Percentiles rank a stretch among this genome's conserved stretches.
phyloP scores from a whole-genome alignment of 2,888 invertebrate genomes.

The Caradrina kadenii region DNA sequence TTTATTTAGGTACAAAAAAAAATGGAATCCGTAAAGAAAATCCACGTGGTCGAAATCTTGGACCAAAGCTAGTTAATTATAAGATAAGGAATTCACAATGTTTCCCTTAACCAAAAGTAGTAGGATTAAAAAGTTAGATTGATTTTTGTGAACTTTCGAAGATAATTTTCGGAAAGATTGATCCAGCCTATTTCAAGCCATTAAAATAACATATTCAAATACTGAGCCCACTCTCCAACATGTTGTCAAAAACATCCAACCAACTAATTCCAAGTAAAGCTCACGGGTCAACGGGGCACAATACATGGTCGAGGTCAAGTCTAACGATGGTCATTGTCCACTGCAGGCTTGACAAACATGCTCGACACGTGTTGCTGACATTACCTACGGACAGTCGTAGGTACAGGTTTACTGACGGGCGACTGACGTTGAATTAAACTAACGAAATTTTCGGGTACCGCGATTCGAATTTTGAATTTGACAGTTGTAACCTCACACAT shows the following conservation, averaged over 20 bases:
- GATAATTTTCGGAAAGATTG: too few species aligned
- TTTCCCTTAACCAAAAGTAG: too few species aligned
- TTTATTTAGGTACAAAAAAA: too few species aligned
- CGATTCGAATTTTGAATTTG: slow-evolving; percentile 33
- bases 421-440: slow-evolving; percentile 22
- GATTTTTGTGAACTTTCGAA: too few species aligned
- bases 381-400: slow-evolving; percentile 10
- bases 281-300: slow-evolving; percentile 72
- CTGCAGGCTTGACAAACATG: slow-evolving; percentile 62
- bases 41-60: too few species aligned
- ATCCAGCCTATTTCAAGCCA: too few species aligned
- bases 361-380: slow-evolving; percentile 33
- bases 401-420: slow-evolving; percentile 16
- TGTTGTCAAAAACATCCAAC: slow-evolving; percentile 14
- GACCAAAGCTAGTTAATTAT: too few species aligned
- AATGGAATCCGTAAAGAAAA: too few species aligned
- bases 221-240: background rate
- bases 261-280: slow-evolving; percentile 67
- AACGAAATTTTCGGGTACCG: background rate
- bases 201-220: background rate
- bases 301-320: slow-evolving; percentile 43
- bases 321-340: slow-evolving; percentile 84
- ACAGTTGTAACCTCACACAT: slow-evolving; percentile 17
- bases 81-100: too few species aligned
- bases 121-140: too few species aligned